phyloP scores from a whole-genome alignment of 2,797 vertebrate genomes.

The Phrynocephalus vlangalii region DNA sequence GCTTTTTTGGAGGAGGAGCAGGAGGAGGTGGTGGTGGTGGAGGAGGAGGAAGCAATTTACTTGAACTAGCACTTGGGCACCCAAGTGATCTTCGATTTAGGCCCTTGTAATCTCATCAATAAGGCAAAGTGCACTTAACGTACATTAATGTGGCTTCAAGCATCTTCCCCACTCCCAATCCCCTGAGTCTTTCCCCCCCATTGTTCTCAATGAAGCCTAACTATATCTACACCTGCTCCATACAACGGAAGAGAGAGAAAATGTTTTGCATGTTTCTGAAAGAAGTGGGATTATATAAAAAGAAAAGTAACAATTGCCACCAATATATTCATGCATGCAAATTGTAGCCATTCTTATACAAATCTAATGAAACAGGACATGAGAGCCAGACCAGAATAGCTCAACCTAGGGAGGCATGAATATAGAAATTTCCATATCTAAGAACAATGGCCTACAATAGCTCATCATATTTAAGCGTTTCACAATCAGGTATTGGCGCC shows the following conservation, averaged over 20 bases:
- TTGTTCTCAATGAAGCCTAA: neutral
- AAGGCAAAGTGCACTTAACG: neutral
- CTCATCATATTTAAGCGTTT: constrained; percentile 27
- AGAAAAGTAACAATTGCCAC: neutral
- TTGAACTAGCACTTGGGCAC: too few species aligned
- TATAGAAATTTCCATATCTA: neutral
- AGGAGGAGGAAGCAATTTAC: too few species aligned
- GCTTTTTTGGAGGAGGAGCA: too few species aligned
- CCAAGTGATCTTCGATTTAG: neutral
- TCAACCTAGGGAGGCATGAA: neutral
- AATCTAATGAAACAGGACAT: constrained; percentile 9
- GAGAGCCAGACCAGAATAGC: neutral
- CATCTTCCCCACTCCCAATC: neutral
- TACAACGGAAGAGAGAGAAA: neutral
- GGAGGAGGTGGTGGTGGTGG: too few species aligned
- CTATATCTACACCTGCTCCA: neutral
- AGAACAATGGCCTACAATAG: neutral
- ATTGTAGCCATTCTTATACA: neutral
- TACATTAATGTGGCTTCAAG: too few species aligned
- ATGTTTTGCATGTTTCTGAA: constrained; percentile 6
- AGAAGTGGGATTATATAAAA: neutral
- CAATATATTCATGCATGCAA: constrained; percentile 10
- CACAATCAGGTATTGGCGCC: neutral
- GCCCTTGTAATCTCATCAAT: neutral
- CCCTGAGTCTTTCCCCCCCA: neutral